A percentile compares a stretch with the other conserved stretches of the same genome.
phyloP scores from a whole-genome alignment of 2,797 vertebrate genomes.

The Clarias fuscus region DNA sequence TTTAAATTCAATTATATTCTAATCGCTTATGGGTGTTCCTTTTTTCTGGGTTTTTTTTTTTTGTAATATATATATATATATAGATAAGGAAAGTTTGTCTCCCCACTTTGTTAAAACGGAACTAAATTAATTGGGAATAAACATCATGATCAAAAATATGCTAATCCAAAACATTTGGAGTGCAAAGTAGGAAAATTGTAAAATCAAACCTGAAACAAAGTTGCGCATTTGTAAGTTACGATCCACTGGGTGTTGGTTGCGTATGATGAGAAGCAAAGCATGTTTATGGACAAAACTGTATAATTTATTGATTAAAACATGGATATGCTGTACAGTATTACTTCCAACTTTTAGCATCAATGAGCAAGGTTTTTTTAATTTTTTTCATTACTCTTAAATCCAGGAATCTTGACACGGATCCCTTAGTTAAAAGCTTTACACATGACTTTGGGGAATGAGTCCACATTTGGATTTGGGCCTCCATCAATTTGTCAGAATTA shows the following conservation, averaged over 20 bases:
- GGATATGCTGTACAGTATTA: background rate
- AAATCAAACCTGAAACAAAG: slow-evolving; percentile 73
- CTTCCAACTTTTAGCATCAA: no score
- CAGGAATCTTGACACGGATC: background rate
- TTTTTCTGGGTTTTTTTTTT: slow-evolving; percentile 33
- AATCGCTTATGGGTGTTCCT: slow-evolving; percentile 68
- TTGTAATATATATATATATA: slow-evolving; percentile 34
- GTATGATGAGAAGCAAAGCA: background rate
- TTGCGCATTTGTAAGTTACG: no score
- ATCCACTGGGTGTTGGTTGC: background rate
- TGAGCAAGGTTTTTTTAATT: background rate
- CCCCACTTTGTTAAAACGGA: slow-evolving; percentile 76
- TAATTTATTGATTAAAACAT: background rate
- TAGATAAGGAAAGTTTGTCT: slow-evolving; percentile 63
- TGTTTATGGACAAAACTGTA: background rate
- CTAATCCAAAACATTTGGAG: slow-evolving; percentile 73
- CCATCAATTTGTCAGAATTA: slow-evolving; percentile 76
- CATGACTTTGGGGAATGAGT: background rate
- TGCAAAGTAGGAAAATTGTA: slow-evolving; percentile 69
- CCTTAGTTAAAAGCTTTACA: background rate
- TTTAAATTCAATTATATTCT: slow-evolving; percentile 79
- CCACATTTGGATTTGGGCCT: slow-evolving; percentile 42
- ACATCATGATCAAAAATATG: slow-evolving; percentile 82
- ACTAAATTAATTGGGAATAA: slow-evolving; percentile 78
- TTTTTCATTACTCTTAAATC: background rate